These are phyloP conservation scores for Mobula birostris DNA, from an alignment of 2,113 vertebrate species.

Conservation along the genomic window DNA sequence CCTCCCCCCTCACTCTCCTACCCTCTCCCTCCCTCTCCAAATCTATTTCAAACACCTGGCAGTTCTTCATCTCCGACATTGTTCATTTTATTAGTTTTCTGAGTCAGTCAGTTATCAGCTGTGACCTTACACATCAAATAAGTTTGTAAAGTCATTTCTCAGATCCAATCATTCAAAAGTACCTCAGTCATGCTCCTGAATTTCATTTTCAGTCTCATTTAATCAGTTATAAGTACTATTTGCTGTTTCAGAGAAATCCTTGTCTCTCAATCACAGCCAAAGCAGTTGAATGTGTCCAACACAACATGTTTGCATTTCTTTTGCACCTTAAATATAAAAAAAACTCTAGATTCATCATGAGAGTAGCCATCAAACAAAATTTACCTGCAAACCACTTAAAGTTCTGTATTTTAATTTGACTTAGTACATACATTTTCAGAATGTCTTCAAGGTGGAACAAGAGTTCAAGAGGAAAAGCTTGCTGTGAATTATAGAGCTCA, in stretches of 20 bases:
- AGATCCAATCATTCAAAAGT: not conserved
- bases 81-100: not conserved
- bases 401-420: too few species aligned
- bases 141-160: not conserved
- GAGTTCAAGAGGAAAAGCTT: too few species aligned
- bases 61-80: not conserved
- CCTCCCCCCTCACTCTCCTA: too few species aligned
- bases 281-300: not conserved
- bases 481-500: too few species aligned
- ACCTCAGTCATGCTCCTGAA: not conserved
- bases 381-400: not conserved
- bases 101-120: not conserved
- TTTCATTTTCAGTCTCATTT: not conserved
- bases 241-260: not conserved
- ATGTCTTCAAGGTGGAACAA: too few species aligned
- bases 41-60: not conserved
- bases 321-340: not conserved
- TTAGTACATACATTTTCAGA: too few species aligned
- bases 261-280: not conserved
- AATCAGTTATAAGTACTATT: not conserved
- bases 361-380: not conserved
- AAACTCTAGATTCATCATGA: not conserved
- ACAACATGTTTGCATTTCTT: not conserved
- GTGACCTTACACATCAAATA: not conserved
- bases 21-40: too few species aligned